Base-by-base conservation (phyloP, 2,888 invertebrate species). In the Caenorhabditis macrosperma region DNA sequence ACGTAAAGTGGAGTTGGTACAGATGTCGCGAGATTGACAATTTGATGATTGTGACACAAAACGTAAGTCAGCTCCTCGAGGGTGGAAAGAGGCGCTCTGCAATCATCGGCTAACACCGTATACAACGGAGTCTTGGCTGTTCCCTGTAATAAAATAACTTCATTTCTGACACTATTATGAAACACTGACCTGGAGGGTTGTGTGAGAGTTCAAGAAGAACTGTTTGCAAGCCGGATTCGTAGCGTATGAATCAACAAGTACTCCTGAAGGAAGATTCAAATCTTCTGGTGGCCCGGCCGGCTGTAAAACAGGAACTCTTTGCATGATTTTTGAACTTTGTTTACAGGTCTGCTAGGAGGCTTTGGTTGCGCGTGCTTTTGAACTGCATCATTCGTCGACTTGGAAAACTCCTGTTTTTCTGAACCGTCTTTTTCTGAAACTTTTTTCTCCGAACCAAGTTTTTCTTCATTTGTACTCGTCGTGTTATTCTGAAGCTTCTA, bases 101-200 rank as follows among this genome's bases (percentile, higher is more conserved):
- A 59, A 28, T 89, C 88, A 46, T 89, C 86, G 22, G 71, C 52
- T 33, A 90, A 52, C 0, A 90, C 83, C 0, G 88, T 87, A 78
- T 90, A 90, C 0, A 84, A 67, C 10, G 90, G 88, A 9, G 86
- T 85, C 30, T 81, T 84, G 9, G 88, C 88, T 1, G 87, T 84
- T 20, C 90, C 90, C 88, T 90, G 59, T 52, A 35, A 38, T 28
- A 1, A 55, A 54, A 35, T 55, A 44, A 12, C 44, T 26, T 67
- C 55, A 82, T 72, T 6, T 33, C 5, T 28, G 6, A 67, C 38
- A 15, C 12, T 22, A 33, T 54, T 17, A n/a, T n/a, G n/a, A n/a
- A n/a, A n/a, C n/a, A n/a, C n/a, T n/a, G n/a, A 85, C 88, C 82
- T 89, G 89, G 6, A 89, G 81, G 12, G 90, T 88, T 17, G 74